Evolutionary conservation across 1,140 invertebrate genomes (phyloP).

Genomic region (Mycetomoellerius zeteki): DNA sequence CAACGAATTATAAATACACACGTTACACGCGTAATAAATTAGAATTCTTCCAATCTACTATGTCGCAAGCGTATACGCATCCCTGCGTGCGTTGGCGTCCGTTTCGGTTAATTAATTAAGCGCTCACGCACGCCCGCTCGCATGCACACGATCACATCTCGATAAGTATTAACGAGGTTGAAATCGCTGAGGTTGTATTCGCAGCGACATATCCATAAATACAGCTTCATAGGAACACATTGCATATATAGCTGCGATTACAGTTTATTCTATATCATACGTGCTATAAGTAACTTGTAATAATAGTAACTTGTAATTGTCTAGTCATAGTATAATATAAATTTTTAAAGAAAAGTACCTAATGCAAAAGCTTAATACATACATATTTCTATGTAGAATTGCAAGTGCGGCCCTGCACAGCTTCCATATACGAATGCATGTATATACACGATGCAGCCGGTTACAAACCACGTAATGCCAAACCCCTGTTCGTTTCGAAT

Average conservation of each 20-base stretch:
- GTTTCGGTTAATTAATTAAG: constrained; percentile 69
- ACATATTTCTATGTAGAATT: not conserved
- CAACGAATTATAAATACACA: not conserved
- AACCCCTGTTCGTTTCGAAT: constrained; percentile 64
- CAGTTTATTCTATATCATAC: not conserved
- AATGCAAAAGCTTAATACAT: not conserved
- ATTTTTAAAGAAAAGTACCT: not conserved
- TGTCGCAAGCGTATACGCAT: not conserved
- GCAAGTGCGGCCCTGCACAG: constrained; percentile 38
- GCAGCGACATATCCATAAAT: constrained; percentile 65
- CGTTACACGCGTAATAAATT: constrained; percentile 52
- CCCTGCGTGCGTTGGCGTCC: constrained; percentile 19
- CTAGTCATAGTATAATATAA: not conserved
- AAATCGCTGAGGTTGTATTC: constrained; percentile 61
- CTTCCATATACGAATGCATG: constrained; percentile 32
- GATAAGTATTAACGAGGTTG: constrained; percentile 52
- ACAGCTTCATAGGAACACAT: constrained; percentile 41
- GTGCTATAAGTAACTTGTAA: not conserved
- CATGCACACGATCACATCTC: not conserved
- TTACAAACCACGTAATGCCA: constrained; percentile 77
- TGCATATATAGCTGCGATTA: constrained; percentile 19
- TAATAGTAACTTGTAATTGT: not conserved
- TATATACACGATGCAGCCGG: constrained; percentile 41
- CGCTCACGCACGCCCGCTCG: not conserved
- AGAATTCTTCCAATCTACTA: constrained; percentile 33